phyloP scores from a whole-genome alignment of 1,140 invertebrate genomes.

The Hylaeus anthracinus region DNA sequence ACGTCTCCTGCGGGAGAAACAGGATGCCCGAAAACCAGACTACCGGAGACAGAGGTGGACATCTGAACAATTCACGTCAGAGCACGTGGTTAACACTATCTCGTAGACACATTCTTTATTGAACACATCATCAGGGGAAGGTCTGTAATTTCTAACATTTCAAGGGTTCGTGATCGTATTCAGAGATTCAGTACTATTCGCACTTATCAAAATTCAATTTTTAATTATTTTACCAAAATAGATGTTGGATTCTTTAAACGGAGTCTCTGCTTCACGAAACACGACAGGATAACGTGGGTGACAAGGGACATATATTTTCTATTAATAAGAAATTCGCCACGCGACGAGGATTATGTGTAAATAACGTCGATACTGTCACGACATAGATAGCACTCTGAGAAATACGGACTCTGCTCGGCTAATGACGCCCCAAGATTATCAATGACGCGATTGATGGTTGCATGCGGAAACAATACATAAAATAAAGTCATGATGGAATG shows the following conservation, averaged over 20 bases:
- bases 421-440: background rate
- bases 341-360: slow-evolving; percentile 33
- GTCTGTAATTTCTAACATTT: slow-evolving; percentile 16
- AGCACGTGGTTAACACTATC: slow-evolving; percentile 47
- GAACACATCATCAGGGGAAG: slow-evolving; percentile 10
- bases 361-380: slow-evolving; percentile 37
- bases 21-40: slow-evolving; percentile 25
- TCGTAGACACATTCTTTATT: slow-evolving; percentile 25
- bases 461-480: slow-evolving; percentile 18
- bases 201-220: background rate
- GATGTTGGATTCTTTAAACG: background rate
- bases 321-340: slow-evolving; percentile 9
- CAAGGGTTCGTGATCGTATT: background rate
- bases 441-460: background rate
- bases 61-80: slow-evolving; percentile 40
- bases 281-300: background rate
- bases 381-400: slow-evolving; percentile 43
- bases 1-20: slow-evolving; percentile 32
- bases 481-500: slow-evolving; percentile 25
- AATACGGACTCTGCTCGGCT: slow-evolving; percentile 49
- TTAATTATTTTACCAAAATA: too few relatives aligned
- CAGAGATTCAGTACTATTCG: background rate
- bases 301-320: slow-evolving; percentile 1
- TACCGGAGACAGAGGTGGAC: slow-evolving; percentile 55
- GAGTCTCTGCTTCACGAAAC: slow-evolving; percentile 14